Evolutionary conservation across 2,888 invertebrate genomes (phyloP).

Genomic region (Crepidodera aurea): DNA sequence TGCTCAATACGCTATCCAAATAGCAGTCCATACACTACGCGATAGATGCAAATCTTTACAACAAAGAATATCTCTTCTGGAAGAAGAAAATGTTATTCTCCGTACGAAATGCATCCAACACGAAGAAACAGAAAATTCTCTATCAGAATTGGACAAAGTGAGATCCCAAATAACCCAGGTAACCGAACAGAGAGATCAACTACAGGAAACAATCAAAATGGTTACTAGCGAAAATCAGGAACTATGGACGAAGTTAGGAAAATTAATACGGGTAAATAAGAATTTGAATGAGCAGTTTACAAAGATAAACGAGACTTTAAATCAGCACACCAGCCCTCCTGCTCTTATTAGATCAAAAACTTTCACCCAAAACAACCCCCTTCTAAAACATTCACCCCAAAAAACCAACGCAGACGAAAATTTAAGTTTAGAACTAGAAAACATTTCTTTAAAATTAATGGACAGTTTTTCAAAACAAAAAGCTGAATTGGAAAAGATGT

Average conservation of each 20-base stretch:
- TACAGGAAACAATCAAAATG: constrained; percentile 81
- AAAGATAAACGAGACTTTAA: constrained; percentile 65
- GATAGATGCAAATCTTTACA: constrained; percentile 82
- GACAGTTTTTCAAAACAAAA: constrained; percentile 76
- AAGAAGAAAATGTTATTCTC: constrained; percentile 78
- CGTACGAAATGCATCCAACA: constrained; percentile 58
- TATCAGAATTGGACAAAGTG: constrained; percentile 47
- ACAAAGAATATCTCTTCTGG: constrained; percentile 72
- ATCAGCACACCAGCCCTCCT: constrained; percentile 59
- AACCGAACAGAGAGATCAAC: constrained; percentile 77
- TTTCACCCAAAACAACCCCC: constrained; percentile 74
- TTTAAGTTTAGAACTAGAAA: constrained; percentile 75
- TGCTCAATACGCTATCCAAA: constrained; percentile 70
- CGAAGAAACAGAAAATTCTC: constrained; percentile 44
- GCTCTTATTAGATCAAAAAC: constrained; percentile 64
- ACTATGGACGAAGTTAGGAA: constrained; percentile 77
- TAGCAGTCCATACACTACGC: constrained; percentile 82
- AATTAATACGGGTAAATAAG: constrained; percentile 69
- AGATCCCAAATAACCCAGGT: constrained; percentile 67
- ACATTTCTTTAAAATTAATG: constrained; percentile 76
- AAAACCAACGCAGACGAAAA: constrained; percentile 62
- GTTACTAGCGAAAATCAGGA: constrained; percentile 83
- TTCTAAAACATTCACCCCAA: constrained; percentile 62
- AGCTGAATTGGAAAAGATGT: constrained; percentile 73
- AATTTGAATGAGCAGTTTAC: constrained; percentile 63